phyloP scores from a whole-genome alignment of 2,888 invertebrate species.

The Schizaphis graminum region DNA sequence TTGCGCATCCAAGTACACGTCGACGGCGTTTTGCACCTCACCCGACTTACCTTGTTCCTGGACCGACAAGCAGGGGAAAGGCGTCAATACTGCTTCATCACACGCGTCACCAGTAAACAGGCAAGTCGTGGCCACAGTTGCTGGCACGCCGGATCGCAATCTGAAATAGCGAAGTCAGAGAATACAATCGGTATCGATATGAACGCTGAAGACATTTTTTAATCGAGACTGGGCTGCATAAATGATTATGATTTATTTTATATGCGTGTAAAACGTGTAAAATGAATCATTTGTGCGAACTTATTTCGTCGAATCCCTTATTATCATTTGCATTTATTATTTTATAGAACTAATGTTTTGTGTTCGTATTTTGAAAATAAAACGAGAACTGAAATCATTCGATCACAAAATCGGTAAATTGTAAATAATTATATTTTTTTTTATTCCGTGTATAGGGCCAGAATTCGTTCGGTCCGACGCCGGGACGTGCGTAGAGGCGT shows the following conservation, averaged over 20 bases:
- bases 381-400: background rate
- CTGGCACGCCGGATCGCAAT: background rate
- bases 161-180: background rate
- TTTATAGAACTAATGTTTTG: background rate
- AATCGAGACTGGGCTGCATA: background rate
- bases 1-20: constrained; percentile 76
- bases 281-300: background rate
- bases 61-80: constrained; percentile 77
- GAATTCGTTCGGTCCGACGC: background rate
- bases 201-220: background rate
- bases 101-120: constrained; percentile 67
- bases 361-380: background rate
- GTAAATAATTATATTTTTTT: background rate
- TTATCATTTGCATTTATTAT: background rate
- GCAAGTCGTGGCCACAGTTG: constrained; percentile 8
- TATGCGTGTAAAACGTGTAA: background rate
- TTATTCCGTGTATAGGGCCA: background rate
- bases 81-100: constrained; percentile 74
- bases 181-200: background rate
- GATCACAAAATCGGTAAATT: background rate
- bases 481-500: background rate
- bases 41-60: constrained; percentile 78
- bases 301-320: background rate
- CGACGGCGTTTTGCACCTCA: constrained; percentile 80
- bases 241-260: background rate